These are phyloP conservation scores for Macrobrachium nipponense DNA, from an alignment of 1,140 invertebrate genomes.

Conservation along the genomic window DNA sequence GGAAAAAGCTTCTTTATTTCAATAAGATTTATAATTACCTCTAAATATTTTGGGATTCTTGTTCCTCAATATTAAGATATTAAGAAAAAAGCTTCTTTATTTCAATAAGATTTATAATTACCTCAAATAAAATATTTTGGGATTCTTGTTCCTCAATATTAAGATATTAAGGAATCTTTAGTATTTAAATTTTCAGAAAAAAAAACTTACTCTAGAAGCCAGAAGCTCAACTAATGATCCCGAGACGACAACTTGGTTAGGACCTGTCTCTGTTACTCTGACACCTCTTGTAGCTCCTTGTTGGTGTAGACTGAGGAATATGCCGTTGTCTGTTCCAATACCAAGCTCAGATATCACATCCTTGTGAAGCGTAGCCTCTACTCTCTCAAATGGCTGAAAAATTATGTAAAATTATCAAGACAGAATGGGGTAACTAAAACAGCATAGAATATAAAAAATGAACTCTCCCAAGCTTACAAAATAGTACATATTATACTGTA, in stretches of 20 bases:
- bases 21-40: background rate
- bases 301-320: conserved; percentile 39
- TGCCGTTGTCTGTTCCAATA: conserved; percentile 22
- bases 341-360: conserved; percentile 36
- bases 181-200: background rate
- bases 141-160: background rate
- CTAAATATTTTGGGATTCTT: background rate
- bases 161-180: background rate
- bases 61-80: background rate
- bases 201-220: conserved; percentile 35
- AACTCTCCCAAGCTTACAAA: background rate
- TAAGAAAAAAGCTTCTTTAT: too few relatives aligned
- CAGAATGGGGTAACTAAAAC: background rate
- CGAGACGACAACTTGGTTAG: conserved; percentile 36
- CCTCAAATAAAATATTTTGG: background rate
- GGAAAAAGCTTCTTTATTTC: too few relatives aligned
- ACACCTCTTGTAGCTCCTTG: conserved; percentile 32
- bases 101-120: too few relatives aligned
- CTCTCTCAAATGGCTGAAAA: conserved; percentile 41
- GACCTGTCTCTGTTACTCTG: conserved; percentile 30
- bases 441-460: background rate
- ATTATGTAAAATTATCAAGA: background rate
- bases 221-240: conserved; percentile 40
- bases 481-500: too few relatives aligned
- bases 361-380: conserved; percentile 41